Evolutionary conservation across 2,113 vertebrate species (phyloP), one percentile per base, ranked within the genome.

Genomic region (Rhinoderma darwinii): DNA sequence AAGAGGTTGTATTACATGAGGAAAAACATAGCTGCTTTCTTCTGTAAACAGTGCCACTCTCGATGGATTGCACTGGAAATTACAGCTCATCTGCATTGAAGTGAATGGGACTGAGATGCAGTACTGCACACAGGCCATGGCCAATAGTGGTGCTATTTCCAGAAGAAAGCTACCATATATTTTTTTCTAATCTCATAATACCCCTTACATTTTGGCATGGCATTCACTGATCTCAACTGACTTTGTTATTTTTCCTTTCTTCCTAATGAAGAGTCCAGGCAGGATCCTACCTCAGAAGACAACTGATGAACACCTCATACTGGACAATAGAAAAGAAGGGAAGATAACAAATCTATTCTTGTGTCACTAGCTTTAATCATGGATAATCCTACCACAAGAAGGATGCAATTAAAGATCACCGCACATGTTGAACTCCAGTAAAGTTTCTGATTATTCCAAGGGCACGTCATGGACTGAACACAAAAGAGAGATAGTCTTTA

Each of bases 251-350:
- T 17, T 44, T 61, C 30, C 20, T 12, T 35, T 43, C 9, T 72
- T 79, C 43, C 81, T 1, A 5, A 56, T 54, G 20, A 15, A 86
- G 85, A 86, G 35, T 86, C 85, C 22, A 81, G 9, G 20, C 30
- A 81, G 39, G 77, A 86, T 14, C n/a, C 85, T 61, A 22, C 66
- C 9, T 59, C 77, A 22, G 56, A 56, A 47, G 66, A 74, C 37
- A 86, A 44, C 77, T 82, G 51, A 72, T 79, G 20, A 22, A 10
- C 39, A 27, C 56, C n/a, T 39, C 35, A n/a, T 59, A 20, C n/a
- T 74, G 47, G 32, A 54, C 0, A 9, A 4, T 25, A 5, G 47
- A 7, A 32, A 79, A 59, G 7, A 39, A 30, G 0, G n/a, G 25
- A 43, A 4, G 25, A 61, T 39, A 72, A 11, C 15, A 25, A 41